These are phyloP conservation scores for Flexamia atlantica DNA, from an alignment of 2,888 invertebrate species.

Conservation along the genomic window DNA sequence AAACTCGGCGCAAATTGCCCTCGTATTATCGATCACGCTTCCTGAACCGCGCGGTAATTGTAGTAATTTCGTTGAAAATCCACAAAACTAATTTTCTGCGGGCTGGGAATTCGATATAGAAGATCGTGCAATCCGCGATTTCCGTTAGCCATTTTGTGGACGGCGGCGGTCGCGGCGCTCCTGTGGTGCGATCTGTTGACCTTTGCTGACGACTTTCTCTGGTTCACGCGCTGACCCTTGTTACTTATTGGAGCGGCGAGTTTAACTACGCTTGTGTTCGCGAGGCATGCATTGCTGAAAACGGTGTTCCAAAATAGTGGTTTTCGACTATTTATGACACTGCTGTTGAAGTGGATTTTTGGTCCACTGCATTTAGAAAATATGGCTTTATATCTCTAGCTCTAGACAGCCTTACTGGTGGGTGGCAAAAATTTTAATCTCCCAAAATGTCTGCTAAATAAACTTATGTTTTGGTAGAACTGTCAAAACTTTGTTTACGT, in stretches of 20 bases:
- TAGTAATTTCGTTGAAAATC: constrained; percentile 39
- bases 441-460: no score
- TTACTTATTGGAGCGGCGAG: not conserved
- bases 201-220: constrained; percentile 5
- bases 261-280: no score
- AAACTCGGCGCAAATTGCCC: constrained; percentile 4
- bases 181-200: not conserved
- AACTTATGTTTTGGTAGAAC: no score
- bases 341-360: no score
- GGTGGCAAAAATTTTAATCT: no score
- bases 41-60: constrained; percentile 22
- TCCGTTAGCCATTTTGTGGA: constrained; percentile 11
- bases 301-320: no score
- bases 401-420: no score
- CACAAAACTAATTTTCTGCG: constrained; percentile 45
- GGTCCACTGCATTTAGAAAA: no score
- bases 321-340: no score
- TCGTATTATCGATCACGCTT: constrained; percentile 28
- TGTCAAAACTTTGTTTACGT: no score
- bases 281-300: no score
- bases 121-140: not conserved
- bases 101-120: constrained; percentile 46
- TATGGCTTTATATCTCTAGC: no score
- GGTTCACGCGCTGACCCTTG: not conserved
- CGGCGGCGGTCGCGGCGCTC: not conserved